phyloP scores from a whole-genome alignment of 2,113 vertebrate genomes.

The Pteropus alecto region DNA sequence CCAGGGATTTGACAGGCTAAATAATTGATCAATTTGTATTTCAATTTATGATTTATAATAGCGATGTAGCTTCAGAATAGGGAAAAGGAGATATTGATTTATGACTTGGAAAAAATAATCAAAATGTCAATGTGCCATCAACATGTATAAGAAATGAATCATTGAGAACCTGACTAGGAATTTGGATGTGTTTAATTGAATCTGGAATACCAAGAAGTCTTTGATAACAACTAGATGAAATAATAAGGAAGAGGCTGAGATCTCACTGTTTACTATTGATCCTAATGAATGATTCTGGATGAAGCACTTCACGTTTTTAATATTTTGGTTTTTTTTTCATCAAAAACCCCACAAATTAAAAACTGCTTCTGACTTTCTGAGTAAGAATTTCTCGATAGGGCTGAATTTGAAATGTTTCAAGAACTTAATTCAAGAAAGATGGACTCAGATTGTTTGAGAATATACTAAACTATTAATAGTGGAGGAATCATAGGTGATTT shows the following conservation, averaged over 20 bases:
- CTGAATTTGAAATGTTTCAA: not conserved
- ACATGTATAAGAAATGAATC: not conserved
- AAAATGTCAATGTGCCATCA: not conserved
- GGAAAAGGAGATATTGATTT: conserved; percentile 40
- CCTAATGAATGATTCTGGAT: not conserved
- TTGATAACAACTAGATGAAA: not conserved
- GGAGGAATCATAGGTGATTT: not conserved
- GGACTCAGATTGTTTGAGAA: not conserved
- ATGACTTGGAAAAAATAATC: not conserved
- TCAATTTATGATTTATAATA: conserved; percentile 29
- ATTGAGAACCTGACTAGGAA: not conserved
- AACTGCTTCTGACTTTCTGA: not conserved
- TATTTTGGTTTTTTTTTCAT: not conserved
- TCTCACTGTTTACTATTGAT: not conserved
- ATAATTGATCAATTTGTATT: conserved; percentile 21
- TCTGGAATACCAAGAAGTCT: not conserved
- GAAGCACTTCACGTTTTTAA: not conserved
- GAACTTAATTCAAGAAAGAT: not conserved
- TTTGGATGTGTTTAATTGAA: not conserved
- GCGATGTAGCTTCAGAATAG: not conserved
- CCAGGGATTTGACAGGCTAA: not conserved
- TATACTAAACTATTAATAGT: not conserved
- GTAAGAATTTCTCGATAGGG: not conserved
- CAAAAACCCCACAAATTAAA: not conserved
- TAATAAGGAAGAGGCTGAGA: not conserved